Conservation (phyloP, 2,113 vertebrate species). For the Ploceus nigricollis region DNA sequence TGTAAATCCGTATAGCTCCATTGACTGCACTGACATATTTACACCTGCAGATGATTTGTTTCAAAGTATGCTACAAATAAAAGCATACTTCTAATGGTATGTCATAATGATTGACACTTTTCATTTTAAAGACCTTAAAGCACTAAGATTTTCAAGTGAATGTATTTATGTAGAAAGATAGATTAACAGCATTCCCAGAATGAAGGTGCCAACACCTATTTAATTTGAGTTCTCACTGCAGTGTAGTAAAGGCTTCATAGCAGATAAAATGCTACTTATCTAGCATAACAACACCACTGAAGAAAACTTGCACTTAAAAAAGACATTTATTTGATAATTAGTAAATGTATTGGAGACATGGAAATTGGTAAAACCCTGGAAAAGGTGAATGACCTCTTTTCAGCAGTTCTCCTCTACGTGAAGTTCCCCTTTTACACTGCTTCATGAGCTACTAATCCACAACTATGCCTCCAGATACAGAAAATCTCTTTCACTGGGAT, state of each 20-base stretch:
- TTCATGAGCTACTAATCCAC: background rate
- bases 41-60: background rate
- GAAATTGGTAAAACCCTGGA: background rate
- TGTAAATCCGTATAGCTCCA: background rate
- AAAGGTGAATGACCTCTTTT: background rate
- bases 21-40: background rate
- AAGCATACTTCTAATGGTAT: background rate
- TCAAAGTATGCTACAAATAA: conserved; percentile 1
- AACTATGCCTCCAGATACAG: background rate
- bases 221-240: background rate
- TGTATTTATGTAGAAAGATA: background rate
- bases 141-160: background rate
- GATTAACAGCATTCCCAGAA: background rate
- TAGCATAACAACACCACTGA: background rate
- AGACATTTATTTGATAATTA: background rate
- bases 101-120: background rate
- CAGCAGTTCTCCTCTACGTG: background rate
- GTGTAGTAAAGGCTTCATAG: background rate
- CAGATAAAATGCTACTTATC: background rate
- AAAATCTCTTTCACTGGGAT: background rate
- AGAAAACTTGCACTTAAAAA: background rate
- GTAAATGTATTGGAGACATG: background rate
- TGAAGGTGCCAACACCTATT: background rate
- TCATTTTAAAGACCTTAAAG: background rate
- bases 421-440: background rate